Percentiles rank a stretch among this genome's conserved stretches.
These are phyloP conservation scores for Drosophila ananassae DNA, from an alignment of 1,140 invertebrate species.

Conservation along the genomic window DNA sequence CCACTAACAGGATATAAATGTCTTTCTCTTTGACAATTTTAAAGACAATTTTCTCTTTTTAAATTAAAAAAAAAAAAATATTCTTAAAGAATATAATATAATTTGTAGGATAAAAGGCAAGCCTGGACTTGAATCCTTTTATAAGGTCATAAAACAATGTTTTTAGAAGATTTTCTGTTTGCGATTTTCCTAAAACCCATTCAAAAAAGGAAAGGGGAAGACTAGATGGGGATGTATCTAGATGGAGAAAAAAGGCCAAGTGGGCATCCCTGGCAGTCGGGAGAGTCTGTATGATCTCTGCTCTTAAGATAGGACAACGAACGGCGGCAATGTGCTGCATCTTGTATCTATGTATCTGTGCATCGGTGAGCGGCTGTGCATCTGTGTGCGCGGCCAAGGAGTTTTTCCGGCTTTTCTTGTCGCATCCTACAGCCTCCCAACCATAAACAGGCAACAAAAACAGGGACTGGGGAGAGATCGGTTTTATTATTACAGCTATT, in stretches of 20 bases:
- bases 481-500: conserved; percentile 76
- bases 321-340: conserved; percentile 8
- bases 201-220: neutral
- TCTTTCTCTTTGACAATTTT: too few species aligned
- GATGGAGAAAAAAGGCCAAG: conserved; percentile 3
- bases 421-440: conserved; percentile 62
- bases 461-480: conserved; percentile 38
- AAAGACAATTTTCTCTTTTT: too few species aligned
- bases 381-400: conserved; percentile 63
- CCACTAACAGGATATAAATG: too few species aligned
- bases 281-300: conserved; percentile 13
- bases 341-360: conserved; percentile 11
- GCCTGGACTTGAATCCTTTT: too few species aligned
- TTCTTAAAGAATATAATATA: too few species aligned
- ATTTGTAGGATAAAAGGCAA: too few species aligned
- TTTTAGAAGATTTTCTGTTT: neutral
- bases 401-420: conserved; percentile 82
- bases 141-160: too few species aligned
- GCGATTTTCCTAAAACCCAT: neutral
- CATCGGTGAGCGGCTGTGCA: neutral
- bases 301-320: conserved; percentile 62
- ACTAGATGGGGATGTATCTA: too few species aligned
- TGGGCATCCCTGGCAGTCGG: conserved; percentile 2
- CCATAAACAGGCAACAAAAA: conserved; percentile 46
- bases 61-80: too few species aligned